Evolutionary conservation across 2,888 invertebrate species (phyloP), one percentile per base, ranked within the genome.

Genomic region (Scrobipalpa atriplicella): DNA sequence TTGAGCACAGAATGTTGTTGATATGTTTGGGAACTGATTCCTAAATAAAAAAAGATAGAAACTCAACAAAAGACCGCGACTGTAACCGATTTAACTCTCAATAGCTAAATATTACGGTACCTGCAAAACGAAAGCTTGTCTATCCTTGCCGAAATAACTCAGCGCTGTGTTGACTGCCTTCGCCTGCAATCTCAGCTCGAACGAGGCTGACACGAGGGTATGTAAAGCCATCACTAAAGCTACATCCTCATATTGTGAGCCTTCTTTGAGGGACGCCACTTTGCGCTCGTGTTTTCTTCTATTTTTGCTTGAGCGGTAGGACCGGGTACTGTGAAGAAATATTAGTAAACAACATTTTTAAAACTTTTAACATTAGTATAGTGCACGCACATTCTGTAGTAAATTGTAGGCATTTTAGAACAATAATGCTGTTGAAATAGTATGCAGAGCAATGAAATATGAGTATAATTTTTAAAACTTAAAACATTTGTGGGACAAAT

Each of bases 231-330:
- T 94, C 65, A 97, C 93, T 67, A 97, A 83, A 0, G 97, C 98
- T 36, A 97, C 94, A 81, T 98, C 98, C 92, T 99, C 99, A 85
- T 95, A 97, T 63, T 95, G 94, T 73, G 97, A 97, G 16, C 99
- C 99, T 85, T 97, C 96, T 82, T 97, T 97, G 54, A 98, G 90
- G 69, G 96, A 97, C 68, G 96, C 95, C 67, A 97, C 93, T 85
- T 98, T 98, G 65, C 96, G 94, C 84, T 97, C 97, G 72, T 96
- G 95, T 86, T 98, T 98, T 75, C 97, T 93, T 62, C 95, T 94
- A 83, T 96, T 97, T 86, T 96, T 97, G 77, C 96, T 95, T 7
- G 97, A 96, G 51, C 95, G 94, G 74, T 94, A 95, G 65, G 95
- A 95, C 75, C 94, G 94, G 62, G 13, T 29, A 7, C 95, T 95